Evolutionary conservation across 2,113 vertebrate genomes (phyloP), one percentile per base, ranked within the genome.

Genomic region (Perca schrenkii): DNA sequence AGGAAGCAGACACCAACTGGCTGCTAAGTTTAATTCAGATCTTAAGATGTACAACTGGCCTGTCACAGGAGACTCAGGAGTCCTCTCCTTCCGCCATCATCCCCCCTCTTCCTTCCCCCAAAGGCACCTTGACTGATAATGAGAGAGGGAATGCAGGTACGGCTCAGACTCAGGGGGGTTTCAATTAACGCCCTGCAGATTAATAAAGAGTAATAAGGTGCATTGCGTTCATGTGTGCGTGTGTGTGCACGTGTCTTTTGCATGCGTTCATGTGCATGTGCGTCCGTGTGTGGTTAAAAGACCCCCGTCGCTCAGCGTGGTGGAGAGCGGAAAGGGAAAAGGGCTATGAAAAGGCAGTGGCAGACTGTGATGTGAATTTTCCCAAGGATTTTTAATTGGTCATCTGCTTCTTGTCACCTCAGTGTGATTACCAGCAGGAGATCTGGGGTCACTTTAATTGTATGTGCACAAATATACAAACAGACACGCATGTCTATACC

Each of bases 101-200:
- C 86, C 70, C 85, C 86, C 70, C 79, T 58, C 53, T 46, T 14
- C 53, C 53, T 50, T 75, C 79, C 84, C 94, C 90, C 94, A 96
- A 96, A 95, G 95, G 95, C 95, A 96, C 95, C 95, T 95, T 96
- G 94, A 91, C 93, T 93, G 93, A 93, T 96, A 96, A 96, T 96
- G 94, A 95, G 94, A 92, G 91, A 83, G 85, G 80, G 85, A 91
- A 92, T 88, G 92, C 95, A 95, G 95, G 95, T 96, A 94, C 56
- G 71, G 89, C 89, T 93, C 74, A 28, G 67, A 92, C 94, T 94
- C 92, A 90, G 94, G 92, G 94, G 93, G 93, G 94, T 93, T 96
- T 95, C 94, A 96, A 96, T 96, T 96, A 96, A 95, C 89, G 90
- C 88, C 93, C 94, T 93, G 95, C 94, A 95, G 95, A 96, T 96